A percentile compares a stretch with the other conserved stretches of the same genome.
These are phyloP conservation scores for Spatula clypeata DNA, from an alignment of 2,797 vertebrate genomes.

Conservation along the genomic window DNA sequence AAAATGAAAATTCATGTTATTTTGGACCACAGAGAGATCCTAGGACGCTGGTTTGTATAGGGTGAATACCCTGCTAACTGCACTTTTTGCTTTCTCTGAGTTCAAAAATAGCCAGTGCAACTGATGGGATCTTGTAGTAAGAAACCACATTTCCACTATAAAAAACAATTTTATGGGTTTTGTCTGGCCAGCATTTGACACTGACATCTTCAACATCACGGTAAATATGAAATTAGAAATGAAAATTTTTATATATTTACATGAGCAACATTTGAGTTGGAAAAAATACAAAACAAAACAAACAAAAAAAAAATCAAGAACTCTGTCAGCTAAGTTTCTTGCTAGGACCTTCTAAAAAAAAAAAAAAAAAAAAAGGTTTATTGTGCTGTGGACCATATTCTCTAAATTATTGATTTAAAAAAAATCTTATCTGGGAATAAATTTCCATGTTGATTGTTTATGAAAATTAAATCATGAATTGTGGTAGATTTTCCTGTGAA, in stretches of 20 bases:
- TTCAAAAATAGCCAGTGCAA: background rate
- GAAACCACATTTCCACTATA: background rate
- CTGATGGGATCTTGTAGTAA: background rate
- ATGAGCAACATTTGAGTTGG: background rate
- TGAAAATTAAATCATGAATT: background rate
- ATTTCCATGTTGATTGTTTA: background rate
- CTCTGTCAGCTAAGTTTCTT: background rate
- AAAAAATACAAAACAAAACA: background rate
- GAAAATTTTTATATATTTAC: background rate
- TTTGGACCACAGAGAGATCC: background rate
- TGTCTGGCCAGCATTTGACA: fast-evolving
- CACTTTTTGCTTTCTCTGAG: background rate
- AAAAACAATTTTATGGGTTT: background rate
- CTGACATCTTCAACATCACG: background rate
- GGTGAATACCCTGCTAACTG: background rate
- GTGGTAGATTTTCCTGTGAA: background rate
- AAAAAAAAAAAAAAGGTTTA: background rate
- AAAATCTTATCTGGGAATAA: background rate
- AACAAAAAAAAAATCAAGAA: background rate
- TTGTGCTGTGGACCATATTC: background rate
- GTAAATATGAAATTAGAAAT: background rate
- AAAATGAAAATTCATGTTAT: conserved; percentile 12
- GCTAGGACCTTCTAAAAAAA: too few relatives aligned
- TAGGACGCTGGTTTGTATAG: conserved; percentile 3
- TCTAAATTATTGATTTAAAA: background rate